phyloP scores from a whole-genome alignment of 2,888 invertebrate genomes.

The Eupeodes luniger region DNA sequence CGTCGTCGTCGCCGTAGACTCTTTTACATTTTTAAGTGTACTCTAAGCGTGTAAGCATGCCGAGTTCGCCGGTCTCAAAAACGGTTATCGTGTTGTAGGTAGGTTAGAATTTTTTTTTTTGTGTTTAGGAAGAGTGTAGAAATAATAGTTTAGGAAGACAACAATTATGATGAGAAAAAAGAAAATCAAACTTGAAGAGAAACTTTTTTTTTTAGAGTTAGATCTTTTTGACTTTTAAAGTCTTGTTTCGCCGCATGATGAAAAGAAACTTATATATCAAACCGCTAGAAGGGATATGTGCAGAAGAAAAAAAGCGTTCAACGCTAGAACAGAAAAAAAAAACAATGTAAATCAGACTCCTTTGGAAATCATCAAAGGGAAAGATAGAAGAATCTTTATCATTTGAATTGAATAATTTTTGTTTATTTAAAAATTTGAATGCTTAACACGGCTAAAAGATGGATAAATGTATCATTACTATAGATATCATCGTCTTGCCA shows the following conservation, averaged over 20 bases:
- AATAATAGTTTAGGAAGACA: slow-evolving; percentile 58
- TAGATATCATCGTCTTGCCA: slow-evolving; percentile 55
- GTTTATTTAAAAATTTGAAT: slow-evolving; percentile 27
- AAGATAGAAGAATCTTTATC: slow-evolving; percentile 41
- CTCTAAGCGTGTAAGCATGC: slow-evolving; percentile 72
- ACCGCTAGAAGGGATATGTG: slow-evolving; percentile 68
- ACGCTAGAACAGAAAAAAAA: slow-evolving; percentile 18
- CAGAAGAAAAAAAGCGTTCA: slow-evolving; percentile 52
- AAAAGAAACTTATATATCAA: slow-evolving; percentile 26
- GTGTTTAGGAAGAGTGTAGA: slow-evolving; percentile 64
- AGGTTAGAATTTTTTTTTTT: slow-evolving; percentile 51
- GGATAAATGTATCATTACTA: slow-evolving; percentile 18
- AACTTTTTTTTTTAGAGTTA: slow-evolving; percentile 26
- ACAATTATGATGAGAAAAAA: slow-evolving; percentile 14
- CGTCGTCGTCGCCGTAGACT: slow-evolving; percentile 44
- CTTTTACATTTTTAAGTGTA: slow-evolving; percentile 73
- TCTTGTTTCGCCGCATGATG: slow-evolving; percentile 36
- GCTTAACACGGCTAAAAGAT: slow-evolving; percentile 38
- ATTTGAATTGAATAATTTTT: slow-evolving; percentile 48
- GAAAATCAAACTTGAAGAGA: slow-evolving; percentile 39
- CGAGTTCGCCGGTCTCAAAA: slow-evolving; percentile 75
- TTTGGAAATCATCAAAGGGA: background rate
- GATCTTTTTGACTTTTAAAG: slow-evolving; percentile 16
- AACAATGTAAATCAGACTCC: background rate
- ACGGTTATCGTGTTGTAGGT: slow-evolving; percentile 72